Evolutionary conservation across 2,888 invertebrate genomes (phyloP), one percentile per base, ranked within the genome.

Genomic region (Myopa testacea): DNA sequence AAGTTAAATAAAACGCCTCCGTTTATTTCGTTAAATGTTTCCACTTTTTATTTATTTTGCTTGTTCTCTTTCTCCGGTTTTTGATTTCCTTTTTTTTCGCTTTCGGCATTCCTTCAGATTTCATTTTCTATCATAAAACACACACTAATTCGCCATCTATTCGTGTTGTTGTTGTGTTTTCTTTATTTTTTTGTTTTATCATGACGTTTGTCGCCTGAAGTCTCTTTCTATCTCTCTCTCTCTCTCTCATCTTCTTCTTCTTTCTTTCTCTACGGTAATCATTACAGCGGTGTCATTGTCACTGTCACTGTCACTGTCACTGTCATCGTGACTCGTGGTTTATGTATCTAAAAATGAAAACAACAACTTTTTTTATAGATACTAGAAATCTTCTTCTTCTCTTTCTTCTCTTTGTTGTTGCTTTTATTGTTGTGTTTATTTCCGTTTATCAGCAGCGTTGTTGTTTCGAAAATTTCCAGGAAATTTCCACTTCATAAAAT

Each of bases 401-500:
- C 5, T 3, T 14, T 8, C 50, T 50, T 50, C 14, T 55, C 4
- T 2, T 5, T 65, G 37, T 38, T 37, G 37, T 65, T 65, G 65
- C 38, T 55, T 38, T 65, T 40, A 40, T 40, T 40, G 40, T 40
- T 40, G 4, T 6, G 5, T 40, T 40, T 40, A 6, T 40, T 4
- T 40, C 40, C 40, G 8, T 40, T 40, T 40, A 40, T 40, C 40
- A 40, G 8, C 40, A 40, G 4, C 10, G 6, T 45, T 10, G 10
- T 45, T n/a, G 38, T 65, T 12, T 82, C 81, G 82, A 84, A 85
- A 81, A 45, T 45, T 10, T 10, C 6, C 83, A 83, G 82, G 83
- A 84, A 86, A 85, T 85, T 86, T 86, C 83, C 86, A 85, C 86
- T 85, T 85, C 85, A 85, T 86, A 85, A 86, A 85, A 86, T 82